phyloP scores from a whole-genome alignment of 2,797 vertebrate species.

The Neopelma chrysocephalum region DNA sequence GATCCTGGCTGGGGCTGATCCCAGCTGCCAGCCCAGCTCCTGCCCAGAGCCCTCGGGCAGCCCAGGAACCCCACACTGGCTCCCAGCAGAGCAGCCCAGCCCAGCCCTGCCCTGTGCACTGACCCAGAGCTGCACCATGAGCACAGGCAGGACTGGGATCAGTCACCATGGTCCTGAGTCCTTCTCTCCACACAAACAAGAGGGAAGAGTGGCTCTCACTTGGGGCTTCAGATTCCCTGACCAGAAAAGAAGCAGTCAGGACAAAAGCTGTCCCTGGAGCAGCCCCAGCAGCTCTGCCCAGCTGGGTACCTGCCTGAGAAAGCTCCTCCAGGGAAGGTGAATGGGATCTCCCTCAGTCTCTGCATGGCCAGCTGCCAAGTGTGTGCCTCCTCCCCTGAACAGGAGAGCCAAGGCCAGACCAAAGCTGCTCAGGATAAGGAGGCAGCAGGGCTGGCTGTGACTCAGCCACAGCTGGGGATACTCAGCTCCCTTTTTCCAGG shows the following conservation, averaged over 20 bases:
- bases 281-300: background rate
- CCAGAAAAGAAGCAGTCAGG: background rate
- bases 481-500: background rate
- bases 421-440: background rate
- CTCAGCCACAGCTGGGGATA: background rate
- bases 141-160: background rate
- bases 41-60: too few relatives aligned
- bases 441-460: background rate
- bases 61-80: too few relatives aligned
- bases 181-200: background rate
- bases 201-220: background rate
- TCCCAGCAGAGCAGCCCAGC: too few relatives aligned
- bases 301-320: background rate
- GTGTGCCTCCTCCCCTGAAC: background rate
- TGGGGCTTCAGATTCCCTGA: background rate
- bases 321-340: background rate
- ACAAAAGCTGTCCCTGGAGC: background rate
- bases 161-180: fast-evolving
- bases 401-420: background rate
- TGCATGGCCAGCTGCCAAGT: background rate
- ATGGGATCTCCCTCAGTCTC: background rate
- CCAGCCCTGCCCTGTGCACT: background rate
- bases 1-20: too few relatives aligned
- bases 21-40: too few relatives aligned
- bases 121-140: fast-evolving